These are phyloP conservation scores for Drosophila melanica DNA, from an alignment of 1,140 invertebrate genomes.

Conservation along the genomic window DNA sequence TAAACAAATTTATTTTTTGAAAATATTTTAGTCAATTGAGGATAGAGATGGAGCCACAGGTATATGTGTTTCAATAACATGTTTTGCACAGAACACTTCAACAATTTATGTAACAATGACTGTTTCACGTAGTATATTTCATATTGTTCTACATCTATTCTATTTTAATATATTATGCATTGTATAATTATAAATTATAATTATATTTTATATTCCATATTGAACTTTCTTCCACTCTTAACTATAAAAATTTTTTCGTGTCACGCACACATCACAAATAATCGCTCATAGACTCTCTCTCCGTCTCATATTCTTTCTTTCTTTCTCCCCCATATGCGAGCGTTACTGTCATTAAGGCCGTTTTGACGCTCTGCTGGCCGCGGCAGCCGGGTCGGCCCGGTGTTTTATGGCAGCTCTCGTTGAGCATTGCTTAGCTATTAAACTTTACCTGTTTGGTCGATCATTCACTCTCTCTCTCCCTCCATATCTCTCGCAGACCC, in stretches of 20 bases:
- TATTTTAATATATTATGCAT: no score
- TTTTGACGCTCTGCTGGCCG: slow-evolving; percentile 44
- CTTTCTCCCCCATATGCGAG: neutral
- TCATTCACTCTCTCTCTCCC: slow-evolving; percentile 19
- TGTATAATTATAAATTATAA: no score
- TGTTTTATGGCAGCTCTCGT: slow-evolving; percentile 56
- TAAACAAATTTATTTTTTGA: no score
- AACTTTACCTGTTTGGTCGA: slow-evolving; percentile 30
- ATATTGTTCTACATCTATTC: no score
- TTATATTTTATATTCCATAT: no score
- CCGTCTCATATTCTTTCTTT: slow-evolving; percentile 3
- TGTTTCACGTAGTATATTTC: no score
- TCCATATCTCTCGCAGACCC: neutral
- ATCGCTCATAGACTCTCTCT: slow-evolving; percentile 1
- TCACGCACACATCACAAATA: slow-evolving; percentile 25
- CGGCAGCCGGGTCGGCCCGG: slow-evolving; percentile 43
- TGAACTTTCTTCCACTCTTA: no score
- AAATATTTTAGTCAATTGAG: no score
- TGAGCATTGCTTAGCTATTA: slow-evolving; percentile 50
- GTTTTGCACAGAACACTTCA: no score
- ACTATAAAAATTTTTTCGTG: neutral
- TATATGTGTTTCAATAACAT: no score
- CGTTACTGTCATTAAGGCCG: slow-evolving; percentile 64
- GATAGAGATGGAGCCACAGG: no score
- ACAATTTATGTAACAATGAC: no score